phyloP scores from a whole-genome alignment of 64 coral and sea anemone species.

The Actinia tenebrosa region DNA sequence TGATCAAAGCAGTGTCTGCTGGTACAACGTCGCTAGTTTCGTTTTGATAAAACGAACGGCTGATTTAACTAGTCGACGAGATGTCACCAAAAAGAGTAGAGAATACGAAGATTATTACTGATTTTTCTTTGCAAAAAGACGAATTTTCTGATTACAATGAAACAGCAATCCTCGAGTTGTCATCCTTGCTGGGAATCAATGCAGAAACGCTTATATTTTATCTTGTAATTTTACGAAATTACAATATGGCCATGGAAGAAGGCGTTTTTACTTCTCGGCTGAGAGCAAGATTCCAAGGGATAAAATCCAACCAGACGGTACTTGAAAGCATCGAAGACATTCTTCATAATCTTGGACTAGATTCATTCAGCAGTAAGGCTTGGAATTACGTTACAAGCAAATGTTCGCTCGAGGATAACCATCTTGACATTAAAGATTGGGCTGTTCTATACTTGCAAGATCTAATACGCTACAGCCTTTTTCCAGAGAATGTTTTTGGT shows the following conservation, averaged over 20 bases:
- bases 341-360: neutral
- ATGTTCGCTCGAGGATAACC: neutral
- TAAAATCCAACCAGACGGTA: neutral
- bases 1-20: too few relatives aligned
- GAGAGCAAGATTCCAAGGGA: neutral
- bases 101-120: neutral
- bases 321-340: neutral
- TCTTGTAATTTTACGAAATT: neutral
- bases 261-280: neutral
- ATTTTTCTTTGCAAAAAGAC: neutral
- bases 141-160: neutral
- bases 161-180: neutral
- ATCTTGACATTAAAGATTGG: slow-evolving; percentile 1
- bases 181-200: neutral
- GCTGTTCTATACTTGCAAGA: slow-evolving; percentile 3
- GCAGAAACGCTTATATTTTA: neutral
- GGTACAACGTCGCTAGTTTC: too few relatives aligned
- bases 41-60: too few relatives aligned
- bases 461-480: neutral
- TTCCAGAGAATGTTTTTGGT: neutral
- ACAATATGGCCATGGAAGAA: neutral
- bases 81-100: neutral
- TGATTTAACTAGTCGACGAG: too few relatives aligned
- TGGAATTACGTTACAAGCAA: neutral
- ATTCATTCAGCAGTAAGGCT: neutral